phyloP scores from a whole-genome alignment of 1,140 invertebrate species.

The Drosophila fuyamai region DNA sequence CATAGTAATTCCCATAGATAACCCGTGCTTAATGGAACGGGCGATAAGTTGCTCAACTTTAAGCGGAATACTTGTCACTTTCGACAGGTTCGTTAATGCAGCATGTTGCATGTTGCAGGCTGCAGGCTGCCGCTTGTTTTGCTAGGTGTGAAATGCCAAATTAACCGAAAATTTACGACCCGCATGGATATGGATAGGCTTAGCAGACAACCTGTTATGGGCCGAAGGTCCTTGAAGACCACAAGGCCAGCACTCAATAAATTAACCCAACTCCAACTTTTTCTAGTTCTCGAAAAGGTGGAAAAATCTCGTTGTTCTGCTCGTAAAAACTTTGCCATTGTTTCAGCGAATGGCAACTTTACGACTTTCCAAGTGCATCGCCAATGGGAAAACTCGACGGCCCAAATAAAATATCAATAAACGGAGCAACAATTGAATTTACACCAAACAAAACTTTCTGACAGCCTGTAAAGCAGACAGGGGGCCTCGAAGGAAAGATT shows the following conservation, averaged over 20 bases:
- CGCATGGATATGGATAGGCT: conserved; percentile 16
- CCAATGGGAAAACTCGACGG: conserved; percentile 32
- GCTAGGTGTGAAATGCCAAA: conserved; percentile 74
- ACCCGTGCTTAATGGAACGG: conserved; percentile 53
- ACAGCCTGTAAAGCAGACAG: conserved; percentile 56
- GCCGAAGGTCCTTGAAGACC: conserved; percentile 68
- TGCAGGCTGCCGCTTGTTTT: conserved; percentile 4
- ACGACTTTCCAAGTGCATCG: conserved; percentile 71
- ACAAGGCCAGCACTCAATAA: conserved; percentile 54
- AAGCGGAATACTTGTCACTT: conserved; percentile 76
- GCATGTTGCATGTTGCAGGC: conserved; percentile 31
- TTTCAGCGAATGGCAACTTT: conserved; percentile 73
- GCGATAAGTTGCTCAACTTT: conserved; percentile 72
- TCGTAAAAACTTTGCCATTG: conserved; percentile 81
- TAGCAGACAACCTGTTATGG: conserved; percentile 61
- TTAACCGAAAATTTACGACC: conserved; percentile 74
- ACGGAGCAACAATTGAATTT: conserved; percentile 82
- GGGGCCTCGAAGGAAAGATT: conserved; percentile 21
- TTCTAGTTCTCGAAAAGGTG: conserved; percentile 37
- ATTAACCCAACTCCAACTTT: conserved; percentile 8
- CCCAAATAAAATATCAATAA: conserved; percentile 79
- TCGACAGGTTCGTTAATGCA: conserved; percentile 76
- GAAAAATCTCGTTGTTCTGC: conserved; percentile 31
- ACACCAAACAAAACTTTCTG: conserved; percentile 72
- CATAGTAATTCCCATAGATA: conserved; percentile 47